Conservation (phyloP, 2,113 vertebrate species). For the Hippopotamus amphibius region DNA sequence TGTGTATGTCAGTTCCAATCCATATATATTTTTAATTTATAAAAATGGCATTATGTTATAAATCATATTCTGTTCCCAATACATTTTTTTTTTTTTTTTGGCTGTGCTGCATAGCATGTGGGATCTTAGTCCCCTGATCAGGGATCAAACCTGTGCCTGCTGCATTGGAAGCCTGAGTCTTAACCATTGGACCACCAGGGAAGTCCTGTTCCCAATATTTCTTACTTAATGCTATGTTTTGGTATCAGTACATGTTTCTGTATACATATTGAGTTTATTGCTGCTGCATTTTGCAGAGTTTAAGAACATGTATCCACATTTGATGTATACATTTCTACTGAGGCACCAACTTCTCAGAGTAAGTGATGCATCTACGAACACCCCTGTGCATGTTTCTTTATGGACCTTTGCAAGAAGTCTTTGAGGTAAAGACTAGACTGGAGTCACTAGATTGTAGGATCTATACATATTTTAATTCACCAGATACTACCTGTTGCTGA, state of each 20-base stretch:
- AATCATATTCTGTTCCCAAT: background rate
- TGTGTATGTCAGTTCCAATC: too few species aligned
- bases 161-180: too few species aligned
- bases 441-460: background rate
- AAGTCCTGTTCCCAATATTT: conserved; percentile 1
- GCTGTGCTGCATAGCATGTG: too few species aligned
- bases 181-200: too few species aligned
- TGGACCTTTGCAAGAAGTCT: background rate
- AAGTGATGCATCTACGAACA: background rate
- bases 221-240: conserved; percentile 7
- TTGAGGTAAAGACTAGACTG: background rate
- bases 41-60: background rate
- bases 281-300: background rate
- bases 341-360: background rate
- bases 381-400: background rate
- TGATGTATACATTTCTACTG: background rate
- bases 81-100: too few species aligned
- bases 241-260: background rate
- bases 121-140: too few species aligned
- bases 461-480: background rate
- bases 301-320: background rate
- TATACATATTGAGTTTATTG: background rate
- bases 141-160: too few species aligned
- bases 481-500: background rate
- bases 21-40: conserved; percentile 45